A percentile compares a stretch with the other conserved stretches of the same genome.
Conservation (phyloP, 2,113 vertebrate genomes). For the Nesoenas mayeri region DNA sequence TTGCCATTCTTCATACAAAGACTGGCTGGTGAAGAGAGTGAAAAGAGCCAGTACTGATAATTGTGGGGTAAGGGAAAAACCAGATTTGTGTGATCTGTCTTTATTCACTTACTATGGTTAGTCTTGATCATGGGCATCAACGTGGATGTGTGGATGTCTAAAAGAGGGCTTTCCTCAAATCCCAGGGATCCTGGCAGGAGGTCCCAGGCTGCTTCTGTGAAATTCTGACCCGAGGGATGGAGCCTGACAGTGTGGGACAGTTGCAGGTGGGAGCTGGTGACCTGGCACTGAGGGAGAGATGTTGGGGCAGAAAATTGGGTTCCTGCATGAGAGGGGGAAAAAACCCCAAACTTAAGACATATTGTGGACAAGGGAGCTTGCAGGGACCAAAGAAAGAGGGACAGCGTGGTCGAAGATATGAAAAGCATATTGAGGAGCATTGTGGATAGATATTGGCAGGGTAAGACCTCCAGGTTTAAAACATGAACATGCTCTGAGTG, state of each 20-base stretch:
- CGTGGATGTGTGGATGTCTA: neutral
- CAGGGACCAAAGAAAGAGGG: neutral
- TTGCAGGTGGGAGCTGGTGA: neutral
- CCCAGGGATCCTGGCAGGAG: neutral
- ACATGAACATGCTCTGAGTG: neutral
- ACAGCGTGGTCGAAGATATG: neutral
- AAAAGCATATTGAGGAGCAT: neutral
- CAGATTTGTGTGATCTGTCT: neutral
- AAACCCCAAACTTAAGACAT: fast-evolving
- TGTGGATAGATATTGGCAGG: neutral
- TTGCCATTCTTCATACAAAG: neutral
- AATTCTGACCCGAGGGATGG: neutral
- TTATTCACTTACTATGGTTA: neutral
- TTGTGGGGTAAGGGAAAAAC: neutral
- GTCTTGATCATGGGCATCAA: neutral
- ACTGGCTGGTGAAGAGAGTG: neutral
- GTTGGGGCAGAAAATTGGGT: neutral
- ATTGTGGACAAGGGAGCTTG: neutral
- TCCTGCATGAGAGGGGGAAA: neutral
- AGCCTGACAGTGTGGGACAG: neutral
- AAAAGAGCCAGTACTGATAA: neutral
- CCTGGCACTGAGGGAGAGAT: neutral
- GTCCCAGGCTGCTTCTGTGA: neutral
- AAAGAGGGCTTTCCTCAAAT: neutral
- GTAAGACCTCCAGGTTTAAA: neutral